Conservation (phyloP, 2,888 invertebrate genomes). For the Watsonalla cultraria region DNA sequence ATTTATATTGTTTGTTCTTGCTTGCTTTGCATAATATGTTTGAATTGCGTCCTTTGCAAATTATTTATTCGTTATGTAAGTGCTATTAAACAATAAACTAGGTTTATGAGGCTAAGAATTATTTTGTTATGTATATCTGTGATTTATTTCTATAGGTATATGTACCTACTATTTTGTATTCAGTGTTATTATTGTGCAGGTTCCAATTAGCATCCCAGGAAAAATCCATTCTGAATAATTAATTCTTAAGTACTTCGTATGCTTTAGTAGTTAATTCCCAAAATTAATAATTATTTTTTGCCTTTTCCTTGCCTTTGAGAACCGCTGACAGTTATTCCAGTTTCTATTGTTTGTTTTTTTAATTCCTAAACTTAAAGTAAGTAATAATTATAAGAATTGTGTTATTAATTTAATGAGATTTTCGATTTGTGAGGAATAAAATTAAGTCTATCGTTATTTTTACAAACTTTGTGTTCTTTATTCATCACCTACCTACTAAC, state of each 20-base stretch:
- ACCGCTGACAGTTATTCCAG: background rate
- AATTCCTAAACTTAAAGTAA: too few relatives aligned
- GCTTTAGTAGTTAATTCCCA: too few relatives aligned
- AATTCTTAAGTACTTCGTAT: too few relatives aligned
- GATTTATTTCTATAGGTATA: constrained; percentile 26
- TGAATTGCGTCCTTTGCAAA: background rate
- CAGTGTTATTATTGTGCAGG: too few relatives aligned
- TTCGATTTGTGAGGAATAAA: constrained; percentile 1
- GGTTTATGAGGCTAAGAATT: constrained; percentile 33
- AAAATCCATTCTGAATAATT: background rate
- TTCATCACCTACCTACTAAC: too few relatives aligned
- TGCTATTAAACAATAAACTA: constrained; percentile 11
- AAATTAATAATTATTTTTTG: background rate
- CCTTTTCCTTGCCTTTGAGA: background rate
- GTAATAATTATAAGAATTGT: background rate
- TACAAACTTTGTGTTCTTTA: background rate
- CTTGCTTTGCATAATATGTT: background rate
- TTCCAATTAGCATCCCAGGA: too few relatives aligned
- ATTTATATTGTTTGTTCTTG: constrained; percentile 6
- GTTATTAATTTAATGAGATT: constrained; percentile 3
- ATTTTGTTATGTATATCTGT: constrained; percentile 31
- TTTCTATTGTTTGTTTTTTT: background rate
- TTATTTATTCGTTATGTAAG: background rate
- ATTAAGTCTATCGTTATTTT: constrained; percentile 1
- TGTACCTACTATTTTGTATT: too few relatives aligned